Conservation (phyloP, 2,113 vertebrate genomes). For the Saguinus imperator region DNA sequence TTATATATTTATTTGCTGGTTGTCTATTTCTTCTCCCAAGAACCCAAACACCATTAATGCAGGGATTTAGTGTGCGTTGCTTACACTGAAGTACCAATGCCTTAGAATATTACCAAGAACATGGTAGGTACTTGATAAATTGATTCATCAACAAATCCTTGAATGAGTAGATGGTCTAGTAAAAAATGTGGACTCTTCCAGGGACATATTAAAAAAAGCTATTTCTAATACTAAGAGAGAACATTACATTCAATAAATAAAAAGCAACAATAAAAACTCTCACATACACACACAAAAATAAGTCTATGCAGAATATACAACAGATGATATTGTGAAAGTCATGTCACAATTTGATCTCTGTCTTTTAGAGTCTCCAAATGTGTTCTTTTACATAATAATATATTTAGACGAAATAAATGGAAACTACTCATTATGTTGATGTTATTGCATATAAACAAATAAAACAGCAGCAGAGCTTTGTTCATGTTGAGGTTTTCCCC, state of each 20-base stretch:
- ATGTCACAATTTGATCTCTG: background rate
- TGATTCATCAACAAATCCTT: background rate
- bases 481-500: background rate
- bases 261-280: background rate
- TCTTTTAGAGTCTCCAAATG: background rate
- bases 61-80: background rate
- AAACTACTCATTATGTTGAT: background rate
- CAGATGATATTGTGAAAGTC: background rate
- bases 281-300: background rate
- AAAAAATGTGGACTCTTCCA: background rate
- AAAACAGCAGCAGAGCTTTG: background rate
- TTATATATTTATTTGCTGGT: background rate
- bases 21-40: background rate
- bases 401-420: background rate
- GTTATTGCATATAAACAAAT: background rate
- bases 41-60: background rate
- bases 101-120: background rate
- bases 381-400: background rate
- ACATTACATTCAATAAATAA: background rate
- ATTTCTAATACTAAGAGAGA: background rate
- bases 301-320: background rate
- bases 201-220: background rate
- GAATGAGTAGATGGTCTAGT: background rate
- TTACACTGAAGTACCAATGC: background rate
- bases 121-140: background rate